Conservation (phyloP, 2,797 vertebrate species). For the Malurus leucopterus region DNA sequence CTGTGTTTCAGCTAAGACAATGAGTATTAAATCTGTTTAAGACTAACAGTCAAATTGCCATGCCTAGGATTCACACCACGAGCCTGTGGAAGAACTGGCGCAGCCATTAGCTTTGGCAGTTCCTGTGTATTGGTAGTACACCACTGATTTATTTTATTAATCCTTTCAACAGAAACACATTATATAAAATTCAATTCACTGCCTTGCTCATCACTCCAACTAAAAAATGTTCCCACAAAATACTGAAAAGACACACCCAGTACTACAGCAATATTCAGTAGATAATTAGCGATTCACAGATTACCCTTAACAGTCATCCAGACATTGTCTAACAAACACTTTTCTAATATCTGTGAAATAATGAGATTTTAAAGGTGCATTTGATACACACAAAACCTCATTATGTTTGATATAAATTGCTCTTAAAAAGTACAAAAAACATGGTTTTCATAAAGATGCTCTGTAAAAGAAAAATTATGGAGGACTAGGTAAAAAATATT, state of each 20-base stretch:
- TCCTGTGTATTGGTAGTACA: neutral
- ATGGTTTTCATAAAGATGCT: neutral
- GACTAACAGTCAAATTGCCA: neutral
- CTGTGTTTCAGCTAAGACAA: neutral
- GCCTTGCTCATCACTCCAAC: neutral
- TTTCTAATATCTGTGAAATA: neutral
- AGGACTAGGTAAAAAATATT: neutral
- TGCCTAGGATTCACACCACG: neutral
- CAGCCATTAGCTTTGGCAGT: neutral
- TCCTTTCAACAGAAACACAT: neutral
- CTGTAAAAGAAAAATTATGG: neutral
- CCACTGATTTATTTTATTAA: neutral
- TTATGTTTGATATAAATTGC: neutral
- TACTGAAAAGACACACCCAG: neutral
- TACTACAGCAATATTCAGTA: neutral
- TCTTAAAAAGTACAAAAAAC: neutral
- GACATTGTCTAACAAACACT: neutral
- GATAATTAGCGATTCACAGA: neutral
- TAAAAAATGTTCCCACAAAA: neutral
- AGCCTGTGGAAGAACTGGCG: neutral
- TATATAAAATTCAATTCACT: neutral
- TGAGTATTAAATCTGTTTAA: neutral
- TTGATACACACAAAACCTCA: neutral
- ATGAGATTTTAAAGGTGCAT: neutral
- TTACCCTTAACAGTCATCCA: neutral